Evolutionary conservation across 1,140 invertebrate genomes (phyloP), one percentile per base, ranked within the genome.

Genomic region (Cotesia chilonis): DNA sequence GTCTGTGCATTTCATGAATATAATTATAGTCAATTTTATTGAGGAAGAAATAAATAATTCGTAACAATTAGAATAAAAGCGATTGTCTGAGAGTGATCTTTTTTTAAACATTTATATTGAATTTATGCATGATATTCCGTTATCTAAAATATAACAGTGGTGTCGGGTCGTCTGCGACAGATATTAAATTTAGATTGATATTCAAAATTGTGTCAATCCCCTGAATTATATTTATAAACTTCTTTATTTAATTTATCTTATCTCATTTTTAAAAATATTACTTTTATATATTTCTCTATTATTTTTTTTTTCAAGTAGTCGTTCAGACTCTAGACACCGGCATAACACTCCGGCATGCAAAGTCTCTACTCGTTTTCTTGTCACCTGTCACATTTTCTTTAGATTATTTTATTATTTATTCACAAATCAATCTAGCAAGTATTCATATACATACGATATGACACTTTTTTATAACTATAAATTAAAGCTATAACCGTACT

Each of bases 341-440:
- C 77, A 28, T 28, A 28, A 28, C 81, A 81, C 80, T 85, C 78
- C 83, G 82, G 78, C 82, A 84, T 84, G 82, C 84, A 80, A 80
- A 47, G 41, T 6, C 41, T 83, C 83, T 82, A 79, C 79, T 82
- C 77, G 80, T 83, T 84, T 84, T 84, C 82, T 75, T 83, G 81
- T 82, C 83, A 84, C 74, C 79, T 80, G 82, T 84, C 84, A 84
- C 79, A 84, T 86, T 85, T 84, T 83, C 83, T 10, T 47, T 79
- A 73, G 73, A 77, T 78, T 77, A 78, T 74, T 78, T 85, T 78
- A 85, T 85, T 78, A 85, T 78, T 86, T 85, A 86, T 86, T 86
- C 81, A 85, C 78, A 76, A 74, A 77, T 82, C 81, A 84, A 81
- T 83, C 82, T 79, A 67, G 73, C 68, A 76, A 76, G 72, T 74